A percentile compares a stretch with the other conserved stretches of the same genome.
These are phyloP conservation scores for Arizona elegans DNA, from an alignment of 2,113 vertebrate genomes.

Conservation along the genomic window DNA sequence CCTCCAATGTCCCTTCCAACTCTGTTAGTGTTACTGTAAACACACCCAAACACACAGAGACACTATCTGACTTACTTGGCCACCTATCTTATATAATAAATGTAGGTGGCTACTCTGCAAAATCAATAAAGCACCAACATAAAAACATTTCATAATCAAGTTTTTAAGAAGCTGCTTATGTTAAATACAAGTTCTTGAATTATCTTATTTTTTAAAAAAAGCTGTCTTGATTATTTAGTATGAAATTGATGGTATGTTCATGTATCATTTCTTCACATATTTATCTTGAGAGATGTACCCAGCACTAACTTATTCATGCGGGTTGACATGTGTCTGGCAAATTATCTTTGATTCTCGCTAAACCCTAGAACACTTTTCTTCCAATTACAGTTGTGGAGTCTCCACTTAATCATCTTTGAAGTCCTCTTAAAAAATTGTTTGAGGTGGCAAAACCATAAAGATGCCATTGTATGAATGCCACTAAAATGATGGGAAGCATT, in stretches of 20 bases:
- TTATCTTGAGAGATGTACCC: not conserved
- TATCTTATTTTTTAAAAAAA: not conserved
- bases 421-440: conserved; percentile 15
- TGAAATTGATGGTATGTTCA: not conserved
- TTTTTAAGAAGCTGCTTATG: not conserved
- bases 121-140: not conserved
- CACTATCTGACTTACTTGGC: not conserved
- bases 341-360: conserved; percentile 36
- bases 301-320: conserved; percentile 6
- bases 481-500: conserved; percentile 35
- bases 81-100: not conserved
- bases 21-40: too few relatives aligned
- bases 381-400: conserved; percentile 33
- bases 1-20: too few relatives aligned
- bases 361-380: conserved; percentile 34
- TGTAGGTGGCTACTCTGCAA: not conserved
- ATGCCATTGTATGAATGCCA: not conserved
- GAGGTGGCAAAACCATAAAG: conserved; percentile 25
- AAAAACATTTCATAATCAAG: not conserved
- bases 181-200: not conserved
- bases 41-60: not conserved
- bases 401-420: conserved; percentile 42
- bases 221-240: conserved; percentile 11
- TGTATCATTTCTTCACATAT: not conserved
- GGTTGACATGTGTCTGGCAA: conserved; percentile 24